phyloP scores from a whole-genome alignment of 2,113 vertebrate species.

The Sus scrofa region T2T-Sscrofa CM000814.6:120839501-120840000 shows the following conservation, averaged over 20 bases:
- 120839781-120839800: neutral
- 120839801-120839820: neutral
- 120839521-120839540: neutral
- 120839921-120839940: neutral
- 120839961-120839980: slow-evolving; percentile 16
- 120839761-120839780: neutral
- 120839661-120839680: neutral
- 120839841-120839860: neutral
- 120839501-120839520: neutral
- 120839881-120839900: neutral
- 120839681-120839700: neutral
- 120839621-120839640: slow-evolving; percentile 27
- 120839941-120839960: neutral
- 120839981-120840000: neutral
- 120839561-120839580: neutral
- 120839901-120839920: neutral
- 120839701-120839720: neutral
- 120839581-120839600: neutral
- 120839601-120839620: neutral
- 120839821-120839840: neutral
- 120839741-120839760: neutral
- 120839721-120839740: neutral
- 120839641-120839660: neutral
- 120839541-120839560: neutral
- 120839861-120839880: neutral